A percentile compares a stretch with the other conserved stretches of the same genome.
Evolutionary conservation across 2,888 invertebrate species (phyloP).

Genomic region (Phortica magna): DNA sequence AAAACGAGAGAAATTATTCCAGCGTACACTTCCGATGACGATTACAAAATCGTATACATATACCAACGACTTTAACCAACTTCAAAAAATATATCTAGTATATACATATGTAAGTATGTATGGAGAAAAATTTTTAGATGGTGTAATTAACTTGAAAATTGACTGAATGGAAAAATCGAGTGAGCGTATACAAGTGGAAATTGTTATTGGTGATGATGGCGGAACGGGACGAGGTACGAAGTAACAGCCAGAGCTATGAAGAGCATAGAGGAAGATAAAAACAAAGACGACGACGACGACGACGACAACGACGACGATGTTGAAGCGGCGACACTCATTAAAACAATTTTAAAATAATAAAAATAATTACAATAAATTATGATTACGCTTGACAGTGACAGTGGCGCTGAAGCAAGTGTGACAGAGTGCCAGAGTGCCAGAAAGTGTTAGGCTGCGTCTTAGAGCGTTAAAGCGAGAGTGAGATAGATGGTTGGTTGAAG

Average conservation of each 20-base stretch:
- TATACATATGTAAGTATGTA: too few species aligned
- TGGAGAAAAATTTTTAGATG: neutral
- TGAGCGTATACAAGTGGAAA: slow-evolving; percentile 17
- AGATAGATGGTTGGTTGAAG: slow-evolving; percentile 36
- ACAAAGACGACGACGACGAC: neutral
- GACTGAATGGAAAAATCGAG: slow-evolving; percentile 21
- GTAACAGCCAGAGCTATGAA: neutral
- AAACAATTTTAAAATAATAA: slow-evolving; percentile 74
- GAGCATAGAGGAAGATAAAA: slow-evolving; percentile 9
- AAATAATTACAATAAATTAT: slow-evolving; percentile 74
- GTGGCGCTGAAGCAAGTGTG: slow-evolving; percentile 52
- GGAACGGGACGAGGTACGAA: too few species aligned
- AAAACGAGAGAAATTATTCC: slow-evolving; percentile 13
- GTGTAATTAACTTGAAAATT: slow-evolving; percentile 28
- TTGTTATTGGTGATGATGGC: neutral
- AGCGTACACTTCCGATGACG: slow-evolving; percentile 14
- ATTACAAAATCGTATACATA: slow-evolving; percentile 14
- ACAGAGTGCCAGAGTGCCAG: neutral
- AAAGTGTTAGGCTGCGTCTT: slow-evolving; percentile 41
- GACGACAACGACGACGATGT: slow-evolving; percentile 40
- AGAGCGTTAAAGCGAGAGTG: slow-evolving; percentile 50
- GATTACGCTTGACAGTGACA: slow-evolving; percentile 73
- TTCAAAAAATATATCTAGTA: neutral
- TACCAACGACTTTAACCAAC: neutral
- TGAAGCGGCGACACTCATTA: slow-evolving; percentile 58